Evolutionary conservation across 2,888 invertebrate genomes (phyloP), one percentile per base, ranked within the genome.

Genomic region (Perithous albicinctus): DNA sequence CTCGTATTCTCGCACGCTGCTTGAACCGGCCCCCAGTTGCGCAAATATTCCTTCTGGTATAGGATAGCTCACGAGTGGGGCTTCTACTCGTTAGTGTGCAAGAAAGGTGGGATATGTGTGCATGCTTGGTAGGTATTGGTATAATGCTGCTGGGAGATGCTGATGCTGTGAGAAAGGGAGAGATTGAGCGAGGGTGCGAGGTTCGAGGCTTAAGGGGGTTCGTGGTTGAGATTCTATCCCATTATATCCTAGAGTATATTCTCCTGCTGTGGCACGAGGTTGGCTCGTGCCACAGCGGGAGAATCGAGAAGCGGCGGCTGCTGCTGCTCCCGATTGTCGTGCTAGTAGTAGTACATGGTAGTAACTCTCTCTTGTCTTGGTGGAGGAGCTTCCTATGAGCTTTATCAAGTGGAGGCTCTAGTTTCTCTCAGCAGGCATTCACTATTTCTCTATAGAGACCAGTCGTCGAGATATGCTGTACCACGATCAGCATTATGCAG

Each of bases 11-110:
- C 80, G 63, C 84, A 78, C 61, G 18, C 73, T 79, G n/a, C n/a
- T n/a, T n/a, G n/a, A n/a, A n/a, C 66, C 70, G 67, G 69, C 64
- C 73, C 83, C 83, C 80, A n/a, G 69, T 66, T 66, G 75, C 74
- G 72, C 51, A 67, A 72, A 48, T 66, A 63, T 64, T 18, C 12
- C 54, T 74, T n/a, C n/a, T n/a, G n/a, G 69, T 69, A 48, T 78
- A 74, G 59, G 66, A 59, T 43, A 73, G 73, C 54, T 43, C 81
- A 64, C 64, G 69, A 63, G 81, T 80, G 84, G 83, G 84, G 85
- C 84, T 82, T 77, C n/a, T 82, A 70, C 76, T 84, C 84, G 85
- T 80, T 84, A 79, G 84, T 61, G 54, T 63, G 8, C 51, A 66
- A 67, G 46, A 70, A 63, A 76, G 12, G n/a, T 12, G 10, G 32